These are phyloP conservation scores for Chrysomallon squamiferum DNA, from an alignment of 1,140 invertebrate species.

Conservation along the genomic window DNA sequence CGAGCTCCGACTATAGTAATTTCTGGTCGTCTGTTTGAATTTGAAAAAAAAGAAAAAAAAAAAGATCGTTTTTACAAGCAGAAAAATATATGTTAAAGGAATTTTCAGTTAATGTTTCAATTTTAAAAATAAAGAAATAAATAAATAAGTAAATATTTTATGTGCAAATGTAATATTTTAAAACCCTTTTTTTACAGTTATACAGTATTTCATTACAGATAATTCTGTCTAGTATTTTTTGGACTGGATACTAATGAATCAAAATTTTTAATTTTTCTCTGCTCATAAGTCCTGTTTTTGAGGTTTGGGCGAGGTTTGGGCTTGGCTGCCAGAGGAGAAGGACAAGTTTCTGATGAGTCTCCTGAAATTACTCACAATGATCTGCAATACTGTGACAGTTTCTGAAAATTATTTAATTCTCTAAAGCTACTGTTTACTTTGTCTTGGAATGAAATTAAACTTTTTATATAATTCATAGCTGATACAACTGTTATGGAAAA, in stretches of 20 bases:
- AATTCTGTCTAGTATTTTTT: too few species aligned
- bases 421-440: too few species aligned
- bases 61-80: background rate
- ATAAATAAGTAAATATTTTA: background rate
- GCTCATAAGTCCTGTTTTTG: background rate
- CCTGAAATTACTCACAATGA: too few species aligned
- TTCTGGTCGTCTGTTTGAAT: conserved; percentile 38
- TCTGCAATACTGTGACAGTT: too few species aligned
- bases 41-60: conserved; percentile 10
- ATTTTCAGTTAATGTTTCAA: background rate
- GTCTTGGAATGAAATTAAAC: too few species aligned
- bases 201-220: too few species aligned
- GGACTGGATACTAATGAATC: background rate
- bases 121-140: background rate
- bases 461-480: too few species aligned
- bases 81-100: too few species aligned
- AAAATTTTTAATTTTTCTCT: background rate
- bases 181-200: too few species aligned
- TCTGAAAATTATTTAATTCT: too few species aligned
- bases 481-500: too few species aligned
- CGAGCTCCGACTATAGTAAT: conserved; percentile 56
- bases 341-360: conserved; percentile 1
- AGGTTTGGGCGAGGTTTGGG: conserved; percentile 22
- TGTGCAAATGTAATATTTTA: too few species aligned
- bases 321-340: conserved; percentile 14